Conservation (phyloP, 2,113 vertebrate genomes). For the Chionomys nivalis region DNA sequence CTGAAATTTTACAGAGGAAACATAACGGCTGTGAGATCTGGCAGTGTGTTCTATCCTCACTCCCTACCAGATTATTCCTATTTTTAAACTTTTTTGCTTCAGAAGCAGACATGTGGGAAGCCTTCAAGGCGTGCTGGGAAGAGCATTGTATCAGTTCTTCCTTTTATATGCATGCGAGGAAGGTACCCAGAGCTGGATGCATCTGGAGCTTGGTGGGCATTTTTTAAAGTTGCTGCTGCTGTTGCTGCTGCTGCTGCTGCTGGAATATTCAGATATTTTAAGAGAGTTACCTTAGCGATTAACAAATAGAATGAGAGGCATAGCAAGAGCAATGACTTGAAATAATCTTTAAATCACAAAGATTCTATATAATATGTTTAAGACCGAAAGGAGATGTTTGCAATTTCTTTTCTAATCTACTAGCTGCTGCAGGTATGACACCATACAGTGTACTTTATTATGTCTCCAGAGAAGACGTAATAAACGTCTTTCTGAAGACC, state of each 20-base stretch:
- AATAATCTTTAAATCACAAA: slow-evolving; percentile 8
- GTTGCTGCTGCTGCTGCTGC: not conserved
- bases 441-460: not conserved
- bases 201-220: not conserved
- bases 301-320: not conserved
- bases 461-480: not conserved
- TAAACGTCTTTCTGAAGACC: not conserved
- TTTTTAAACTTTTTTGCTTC: slow-evolving; percentile 44
- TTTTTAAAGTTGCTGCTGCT: not conserved
- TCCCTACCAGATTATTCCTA: slow-evolving; percentile 36
- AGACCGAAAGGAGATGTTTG: not conserved
- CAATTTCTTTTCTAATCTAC: not conserved
- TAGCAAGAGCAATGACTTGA: not conserved
- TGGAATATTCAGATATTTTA: not conserved
- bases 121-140: not conserved
- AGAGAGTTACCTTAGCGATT: not conserved
- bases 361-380: not conserved
- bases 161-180: not conserved
- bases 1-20: slow-evolving; percentile 3
- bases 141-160: not conserved
- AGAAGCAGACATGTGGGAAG: slow-evolving; percentile 38
- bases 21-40: slow-evolving; percentile 28
- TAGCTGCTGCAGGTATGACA: not conserved
- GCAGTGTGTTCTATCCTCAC: not conserved
- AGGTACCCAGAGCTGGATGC: not conserved